Conservation (phyloP, 2,888 invertebrate species). For the Mimumesa dahlbomi region DNA sequence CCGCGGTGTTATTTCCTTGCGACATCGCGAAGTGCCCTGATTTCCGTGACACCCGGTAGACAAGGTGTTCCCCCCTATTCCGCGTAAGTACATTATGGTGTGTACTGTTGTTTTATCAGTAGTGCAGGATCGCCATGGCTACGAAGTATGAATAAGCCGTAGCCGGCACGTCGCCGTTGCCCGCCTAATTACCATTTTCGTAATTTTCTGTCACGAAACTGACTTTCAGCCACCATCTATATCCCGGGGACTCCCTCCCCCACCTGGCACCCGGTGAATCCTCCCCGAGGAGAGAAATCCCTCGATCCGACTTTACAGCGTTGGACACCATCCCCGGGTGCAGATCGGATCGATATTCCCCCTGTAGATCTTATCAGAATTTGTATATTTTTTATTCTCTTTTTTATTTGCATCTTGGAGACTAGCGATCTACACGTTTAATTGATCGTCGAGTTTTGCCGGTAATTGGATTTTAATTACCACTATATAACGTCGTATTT, state of each 20-base stretch:
- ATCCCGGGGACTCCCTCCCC: slow-evolving; percentile 23
- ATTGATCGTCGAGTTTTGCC: no score
- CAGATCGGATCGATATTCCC: no score
- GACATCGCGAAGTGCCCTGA: slow-evolving; percentile 22
- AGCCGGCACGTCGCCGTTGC: slow-evolving; percentile 65
- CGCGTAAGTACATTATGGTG: slow-evolving; percentile 73
- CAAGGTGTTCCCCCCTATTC: slow-evolving; percentile 71
- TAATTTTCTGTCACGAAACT: slow-evolving; percentile 70
- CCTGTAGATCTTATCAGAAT: no score
- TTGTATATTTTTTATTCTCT: no score
- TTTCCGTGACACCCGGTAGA: slow-evolving; percentile 68
- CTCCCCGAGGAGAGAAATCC: slow-evolving; percentile 11
- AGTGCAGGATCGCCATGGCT: slow-evolving; percentile 79
- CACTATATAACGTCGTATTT: no score
- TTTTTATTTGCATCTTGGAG: no score
- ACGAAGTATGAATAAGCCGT: slow-evolving; percentile 77
- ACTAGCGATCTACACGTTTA: no score
- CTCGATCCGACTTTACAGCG: background rate
- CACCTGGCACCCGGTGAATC: slow-evolving; percentile 18
- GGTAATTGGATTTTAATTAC: no score
- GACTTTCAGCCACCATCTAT: slow-evolving; percentile 44
- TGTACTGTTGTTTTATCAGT: slow-evolving; percentile 80
- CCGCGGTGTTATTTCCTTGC: background rate
- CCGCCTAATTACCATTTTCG: slow-evolving; percentile 75
- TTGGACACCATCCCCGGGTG: no score